A percentile compares a stretch with the other conserved stretches of the same genome.
phyloP scores from a whole-genome alignment of 2,113 vertebrate species.

The Microcebus tavaratra region DNA sequence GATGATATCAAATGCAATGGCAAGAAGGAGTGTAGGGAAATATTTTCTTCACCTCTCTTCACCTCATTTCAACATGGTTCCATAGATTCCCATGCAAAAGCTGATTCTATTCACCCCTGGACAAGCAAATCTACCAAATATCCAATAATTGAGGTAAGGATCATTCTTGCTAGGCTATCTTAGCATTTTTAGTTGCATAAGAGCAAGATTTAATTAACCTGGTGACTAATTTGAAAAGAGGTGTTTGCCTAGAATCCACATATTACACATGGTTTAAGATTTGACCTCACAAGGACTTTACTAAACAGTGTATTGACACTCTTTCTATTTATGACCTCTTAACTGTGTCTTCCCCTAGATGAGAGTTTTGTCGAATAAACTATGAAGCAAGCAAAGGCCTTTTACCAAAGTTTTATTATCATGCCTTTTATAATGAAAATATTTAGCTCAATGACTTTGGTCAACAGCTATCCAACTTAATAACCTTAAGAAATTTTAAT shows the following conservation, averaged over 20 bases:
- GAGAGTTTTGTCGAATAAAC: neutral
- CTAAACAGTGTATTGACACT: neutral
- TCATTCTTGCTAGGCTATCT: neutral
- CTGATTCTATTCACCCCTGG: neutral
- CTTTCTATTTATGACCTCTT: neutral
- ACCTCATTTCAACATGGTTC: neutral
- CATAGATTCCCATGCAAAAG: neutral
- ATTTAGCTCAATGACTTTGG: neutral
- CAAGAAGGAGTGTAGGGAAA: neutral
- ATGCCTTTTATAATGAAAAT: neutral
- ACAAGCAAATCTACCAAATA: neutral
- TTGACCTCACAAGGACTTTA: neutral
- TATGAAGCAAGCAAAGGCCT: neutral
- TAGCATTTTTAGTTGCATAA: neutral
- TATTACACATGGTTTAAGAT: neutral
- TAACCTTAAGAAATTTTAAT: slow-evolving; percentile 29
- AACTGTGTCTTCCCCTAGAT: neutral
- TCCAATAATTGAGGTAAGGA: neutral
- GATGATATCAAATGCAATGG: neutral
- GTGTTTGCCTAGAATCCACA: neutral
- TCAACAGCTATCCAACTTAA: neutral
- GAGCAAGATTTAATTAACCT: neutral
- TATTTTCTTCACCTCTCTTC: neutral
- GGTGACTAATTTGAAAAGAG: neutral
- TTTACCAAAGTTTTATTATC: neutral